These are phyloP conservation scores for Xylota sylvarum DNA, from an alignment of 2,888 invertebrate genomes.

Conservation along the genomic window DNA sequence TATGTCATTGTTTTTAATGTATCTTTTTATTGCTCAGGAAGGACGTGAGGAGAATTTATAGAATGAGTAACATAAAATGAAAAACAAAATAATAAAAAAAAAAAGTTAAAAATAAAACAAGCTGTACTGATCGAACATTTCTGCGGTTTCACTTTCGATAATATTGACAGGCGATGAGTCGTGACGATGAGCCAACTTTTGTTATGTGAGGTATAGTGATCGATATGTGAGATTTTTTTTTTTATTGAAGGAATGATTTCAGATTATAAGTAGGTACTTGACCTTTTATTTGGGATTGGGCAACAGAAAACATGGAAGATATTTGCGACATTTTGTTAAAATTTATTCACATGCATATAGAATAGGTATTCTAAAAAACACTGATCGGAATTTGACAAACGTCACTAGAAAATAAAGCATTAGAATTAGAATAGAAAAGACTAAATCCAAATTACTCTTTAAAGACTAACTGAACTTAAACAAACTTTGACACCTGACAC, in stretches of 20 bases:
- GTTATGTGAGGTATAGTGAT: background rate
- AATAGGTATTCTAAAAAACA: too few relatives aligned
- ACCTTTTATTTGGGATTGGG: too few relatives aligned
- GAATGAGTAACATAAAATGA: background rate
- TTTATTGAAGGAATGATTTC: too few relatives aligned
- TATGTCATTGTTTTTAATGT: conserved; percentile 12
- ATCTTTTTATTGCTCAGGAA: conserved; percentile 37
- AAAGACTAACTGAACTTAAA: too few relatives aligned
- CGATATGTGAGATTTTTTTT: background rate
- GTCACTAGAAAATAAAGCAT: too few relatives aligned
- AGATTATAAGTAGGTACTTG: too few relatives aligned
- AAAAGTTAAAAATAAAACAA: background rate
- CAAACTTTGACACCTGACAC: conserved; percentile 1
- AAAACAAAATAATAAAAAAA: conserved; percentile 1
- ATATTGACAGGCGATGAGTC: background rate
- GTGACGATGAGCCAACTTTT: background rate
- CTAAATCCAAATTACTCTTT: too few relatives aligned
- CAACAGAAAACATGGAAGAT: too few relatives aligned
- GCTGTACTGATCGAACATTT: background rate
- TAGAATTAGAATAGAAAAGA: too few relatives aligned
- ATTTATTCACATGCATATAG: too few relatives aligned
- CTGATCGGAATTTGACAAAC: too few relatives aligned
- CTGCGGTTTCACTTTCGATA: conserved; percentile 8
- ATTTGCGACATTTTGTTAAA: too few relatives aligned
- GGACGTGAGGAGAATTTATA: conserved; percentile 36